phyloP scores from a whole-genome alignment of 2,113 vertebrate species.

The Amphiprion ocellaris region DNA sequence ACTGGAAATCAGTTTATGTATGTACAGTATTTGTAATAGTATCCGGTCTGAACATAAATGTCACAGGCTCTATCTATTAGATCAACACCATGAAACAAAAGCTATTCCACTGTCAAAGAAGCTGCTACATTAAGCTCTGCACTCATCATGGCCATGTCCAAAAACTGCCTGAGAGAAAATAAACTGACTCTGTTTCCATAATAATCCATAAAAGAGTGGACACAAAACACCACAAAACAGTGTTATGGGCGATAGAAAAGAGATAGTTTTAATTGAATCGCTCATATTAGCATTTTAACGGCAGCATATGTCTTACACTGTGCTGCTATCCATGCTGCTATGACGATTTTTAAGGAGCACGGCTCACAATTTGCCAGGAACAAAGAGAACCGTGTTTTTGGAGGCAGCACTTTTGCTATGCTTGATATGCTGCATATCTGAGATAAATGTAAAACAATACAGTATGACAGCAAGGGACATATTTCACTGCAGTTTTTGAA shows the following conservation, averaged over 20 bases:
- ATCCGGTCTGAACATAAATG: constrained; percentile 51
- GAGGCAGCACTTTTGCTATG: constrained; percentile 43
- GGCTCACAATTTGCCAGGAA: constrained; percentile 48
- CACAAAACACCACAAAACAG: constrained; percentile 59
- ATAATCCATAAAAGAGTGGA: constrained; percentile 69
- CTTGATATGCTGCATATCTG: constrained; percentile 22
- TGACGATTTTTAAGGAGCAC: constrained; percentile 47
- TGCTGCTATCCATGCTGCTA: constrained; percentile 63
- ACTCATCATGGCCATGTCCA: constrained; percentile 68
- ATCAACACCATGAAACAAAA: constrained; percentile 64
- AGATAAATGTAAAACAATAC: constrained; percentile 65
- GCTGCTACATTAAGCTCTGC: constrained; percentile 58
- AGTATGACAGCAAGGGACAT: constrained; percentile 28
- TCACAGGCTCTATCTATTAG: constrained; percentile 53
- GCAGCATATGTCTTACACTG: constrained; percentile 48
- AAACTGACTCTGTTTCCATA: constrained; percentile 54
- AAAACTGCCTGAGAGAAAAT: constrained; percentile 60
- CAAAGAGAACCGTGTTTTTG: constrained; percentile 35
- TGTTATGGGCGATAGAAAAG: constrained; percentile 63
- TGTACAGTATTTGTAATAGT: constrained; percentile 41
- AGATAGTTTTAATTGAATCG: constrained; percentile 74
- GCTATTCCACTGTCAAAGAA: constrained; percentile 58
- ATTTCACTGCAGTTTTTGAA: constrained; percentile 34
- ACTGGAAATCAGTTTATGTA: constrained; percentile 33
- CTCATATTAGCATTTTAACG: constrained; percentile 76